Conservation (phyloP, 2,888 invertebrate species). For the Ormia ochracea region DNA sequence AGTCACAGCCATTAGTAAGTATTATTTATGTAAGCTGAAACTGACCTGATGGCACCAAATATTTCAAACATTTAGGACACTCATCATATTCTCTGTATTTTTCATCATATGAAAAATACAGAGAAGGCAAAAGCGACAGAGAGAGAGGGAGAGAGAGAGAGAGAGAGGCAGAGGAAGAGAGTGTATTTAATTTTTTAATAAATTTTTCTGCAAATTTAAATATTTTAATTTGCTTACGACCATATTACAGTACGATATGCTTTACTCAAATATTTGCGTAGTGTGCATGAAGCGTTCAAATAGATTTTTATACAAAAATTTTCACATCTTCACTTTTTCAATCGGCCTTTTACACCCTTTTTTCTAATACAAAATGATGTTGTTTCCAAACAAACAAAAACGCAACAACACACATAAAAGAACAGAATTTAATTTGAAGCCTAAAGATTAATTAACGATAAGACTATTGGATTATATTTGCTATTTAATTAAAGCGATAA, state of each 20-base stretch:
- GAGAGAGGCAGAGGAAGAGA: no score
- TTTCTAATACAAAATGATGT: slow-evolving; percentile 10
- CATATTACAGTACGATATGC: no score
- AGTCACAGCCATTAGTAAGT: neutral
- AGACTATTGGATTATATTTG: slow-evolving; percentile 34
- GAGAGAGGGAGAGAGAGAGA: no score
- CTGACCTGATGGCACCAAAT: slow-evolving; percentile 29
- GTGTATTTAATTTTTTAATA: neutral
- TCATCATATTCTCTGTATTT: neutral
- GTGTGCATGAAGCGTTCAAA: no score
- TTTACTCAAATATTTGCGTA: no score
- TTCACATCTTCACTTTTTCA: slow-evolving; percentile 10
- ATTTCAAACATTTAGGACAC: neutral
- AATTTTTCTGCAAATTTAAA: no score
- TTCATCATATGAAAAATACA: no score
- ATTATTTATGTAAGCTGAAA: neutral
- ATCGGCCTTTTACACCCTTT: slow-evolving; percentile 30
- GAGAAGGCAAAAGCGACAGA: no score
- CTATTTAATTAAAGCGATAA: slow-evolving; percentile 40
- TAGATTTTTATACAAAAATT: neutral
- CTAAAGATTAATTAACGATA: slow-evolving; percentile 53
- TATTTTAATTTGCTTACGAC: no score
- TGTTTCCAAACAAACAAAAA: neutral
- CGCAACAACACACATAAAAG: neutral
- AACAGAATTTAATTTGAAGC: slow-evolving; percentile 31